Conservation (phyloP, 2,113 vertebrate species). For the Fukomys damarensis region DNA sequence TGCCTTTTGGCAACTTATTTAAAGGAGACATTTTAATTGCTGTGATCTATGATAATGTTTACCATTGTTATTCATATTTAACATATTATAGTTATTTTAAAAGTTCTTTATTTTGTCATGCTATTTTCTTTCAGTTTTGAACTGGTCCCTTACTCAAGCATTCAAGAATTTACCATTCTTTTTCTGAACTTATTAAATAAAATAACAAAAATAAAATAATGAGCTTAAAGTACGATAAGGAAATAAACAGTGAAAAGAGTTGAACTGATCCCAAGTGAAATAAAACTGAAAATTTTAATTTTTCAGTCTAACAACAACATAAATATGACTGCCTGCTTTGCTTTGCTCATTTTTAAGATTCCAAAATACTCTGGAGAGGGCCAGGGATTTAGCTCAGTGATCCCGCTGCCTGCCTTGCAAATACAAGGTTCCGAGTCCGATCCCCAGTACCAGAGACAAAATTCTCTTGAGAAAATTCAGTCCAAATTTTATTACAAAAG, state of each 20-base stretch:
- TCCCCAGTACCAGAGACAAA: no score
- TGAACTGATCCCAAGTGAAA: not conserved
- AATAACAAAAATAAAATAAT: constrained; percentile 42
- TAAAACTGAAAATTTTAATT: not conserved
- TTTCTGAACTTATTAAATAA: not conserved
- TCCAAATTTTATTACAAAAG: constrained; percentile 5
- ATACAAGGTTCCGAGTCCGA: no score
- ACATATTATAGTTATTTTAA: constrained; percentile 17
- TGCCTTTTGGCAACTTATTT: constrained; percentile 63
- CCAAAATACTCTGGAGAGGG: no score
- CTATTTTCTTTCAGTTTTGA: constrained; percentile 50
- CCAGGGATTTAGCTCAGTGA: no score
- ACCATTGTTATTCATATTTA: constrained; percentile 17
- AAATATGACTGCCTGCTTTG: not conserved
- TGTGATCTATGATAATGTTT: constrained; percentile 51
- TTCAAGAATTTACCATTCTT: not conserved
- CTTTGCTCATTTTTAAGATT: not conserved
- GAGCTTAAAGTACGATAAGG: not conserved
- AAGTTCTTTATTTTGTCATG: constrained; percentile 48
- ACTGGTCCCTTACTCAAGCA: not conserved
- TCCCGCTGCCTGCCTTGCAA: no score
- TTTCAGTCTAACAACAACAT: not conserved
- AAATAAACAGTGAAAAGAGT: not conserved
- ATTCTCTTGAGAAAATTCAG: not conserved
- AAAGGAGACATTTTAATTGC: constrained; percentile 33